phyloP scores from a whole-genome alignment of 2,113 vertebrate species.

The Nothocercus nigrocapillus region DNA sequence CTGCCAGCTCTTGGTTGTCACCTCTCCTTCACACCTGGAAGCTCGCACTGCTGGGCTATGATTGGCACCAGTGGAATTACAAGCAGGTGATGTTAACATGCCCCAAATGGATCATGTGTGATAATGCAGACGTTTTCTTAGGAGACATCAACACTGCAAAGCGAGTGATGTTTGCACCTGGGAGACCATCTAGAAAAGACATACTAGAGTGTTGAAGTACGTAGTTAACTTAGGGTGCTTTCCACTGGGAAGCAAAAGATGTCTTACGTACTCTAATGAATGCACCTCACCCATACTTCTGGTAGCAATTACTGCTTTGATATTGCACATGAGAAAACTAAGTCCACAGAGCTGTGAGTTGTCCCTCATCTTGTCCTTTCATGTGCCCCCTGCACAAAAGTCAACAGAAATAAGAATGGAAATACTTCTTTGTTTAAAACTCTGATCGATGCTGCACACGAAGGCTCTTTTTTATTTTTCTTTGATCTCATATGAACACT shows the following conservation, averaged over 20 bases:
- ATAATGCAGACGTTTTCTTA: background rate
- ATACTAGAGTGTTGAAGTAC: background rate
- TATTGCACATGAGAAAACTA: background rate
- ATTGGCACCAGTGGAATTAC: background rate
- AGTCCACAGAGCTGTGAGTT: background rate
- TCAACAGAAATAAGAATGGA: background rate
- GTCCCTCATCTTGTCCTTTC: background rate
- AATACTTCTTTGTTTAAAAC: background rate
- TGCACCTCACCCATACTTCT: no score
- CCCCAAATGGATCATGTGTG: background rate
- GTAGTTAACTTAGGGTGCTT: background rate
- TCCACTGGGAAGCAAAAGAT: background rate
- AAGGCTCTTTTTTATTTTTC: background rate
- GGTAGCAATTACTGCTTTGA: background rate
- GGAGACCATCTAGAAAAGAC: background rate
- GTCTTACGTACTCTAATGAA: background rate
- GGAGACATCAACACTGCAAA: background rate
- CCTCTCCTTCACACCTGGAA: conserved; percentile 32
- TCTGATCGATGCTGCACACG: background rate
- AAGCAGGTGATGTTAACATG: background rate
- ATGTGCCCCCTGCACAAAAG: background rate
- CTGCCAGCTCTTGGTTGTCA: background rate
- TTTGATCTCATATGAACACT: background rate
- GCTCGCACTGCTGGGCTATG: background rate
- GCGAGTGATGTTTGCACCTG: background rate